These are phyloP conservation scores for Rhynchotus rufescens DNA, from an alignment of 2,797 vertebrate genomes.

Conservation along the genomic window DNA sequence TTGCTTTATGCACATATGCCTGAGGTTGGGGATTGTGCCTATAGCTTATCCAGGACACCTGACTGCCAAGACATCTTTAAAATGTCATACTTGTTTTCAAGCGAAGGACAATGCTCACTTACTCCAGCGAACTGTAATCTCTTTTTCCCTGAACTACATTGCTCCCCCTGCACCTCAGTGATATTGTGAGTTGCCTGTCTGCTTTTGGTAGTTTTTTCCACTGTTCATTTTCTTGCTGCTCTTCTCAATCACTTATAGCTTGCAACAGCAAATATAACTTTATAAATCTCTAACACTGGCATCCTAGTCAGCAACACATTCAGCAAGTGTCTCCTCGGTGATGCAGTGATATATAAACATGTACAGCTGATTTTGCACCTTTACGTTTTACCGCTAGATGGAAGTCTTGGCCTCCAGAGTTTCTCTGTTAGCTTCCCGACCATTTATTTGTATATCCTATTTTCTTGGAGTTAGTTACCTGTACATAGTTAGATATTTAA, in stretches of 20 bases:
- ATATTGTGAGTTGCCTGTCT: not conserved
- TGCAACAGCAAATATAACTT: too few relatives aligned
- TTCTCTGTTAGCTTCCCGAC: fast-evolving
- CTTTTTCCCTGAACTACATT: not conserved
- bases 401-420: slow-evolving; percentile 47
- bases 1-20: not conserved
- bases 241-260: not conserved
- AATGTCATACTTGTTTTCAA: not conserved
- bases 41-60: not conserved
- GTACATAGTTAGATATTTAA: fast-evolving
- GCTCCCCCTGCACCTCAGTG: not conserved
- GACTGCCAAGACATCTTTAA: not conserved
- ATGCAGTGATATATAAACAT: fast-evolving
- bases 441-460: fast-evolving
- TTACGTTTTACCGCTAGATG: slow-evolving; percentile 55
- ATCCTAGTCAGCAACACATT: not conserved
- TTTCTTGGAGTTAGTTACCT: not conserved
- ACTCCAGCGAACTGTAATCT: not conserved
- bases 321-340: not conserved
- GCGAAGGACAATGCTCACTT: not conserved
- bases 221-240: not conserved
- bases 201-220: not conserved
- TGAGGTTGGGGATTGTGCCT: fast-evolving
- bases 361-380: not conserved
- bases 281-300: not conserved